Percentiles rank a stretch among this genome's conserved stretches.
Evolutionary conservation across 2,113 vertebrate genomes (phyloP).

Genomic region (Psammodynastes pulverulentus): DNA sequence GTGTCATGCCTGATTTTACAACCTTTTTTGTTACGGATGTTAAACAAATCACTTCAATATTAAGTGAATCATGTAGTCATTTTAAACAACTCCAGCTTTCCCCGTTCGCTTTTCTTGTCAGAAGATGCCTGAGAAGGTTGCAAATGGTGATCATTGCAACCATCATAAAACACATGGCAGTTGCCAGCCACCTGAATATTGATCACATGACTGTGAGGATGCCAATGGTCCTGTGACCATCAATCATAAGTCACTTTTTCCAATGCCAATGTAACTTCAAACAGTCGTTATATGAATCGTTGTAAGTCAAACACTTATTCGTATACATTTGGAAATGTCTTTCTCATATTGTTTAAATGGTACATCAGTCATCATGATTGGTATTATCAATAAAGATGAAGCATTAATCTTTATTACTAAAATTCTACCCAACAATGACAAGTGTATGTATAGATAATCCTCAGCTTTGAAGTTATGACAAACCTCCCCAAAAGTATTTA

Average conservation of each 20-base stretch:
- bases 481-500: background rate
- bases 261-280: background rate
- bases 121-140: background rate
- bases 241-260: background rate
- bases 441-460: background rate
- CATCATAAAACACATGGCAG: background rate
- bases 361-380: background rate
- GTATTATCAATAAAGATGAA: background rate
- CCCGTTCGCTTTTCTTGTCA: background rate
- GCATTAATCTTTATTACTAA: background rate
- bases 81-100: background rate
- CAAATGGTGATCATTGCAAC: background rate
- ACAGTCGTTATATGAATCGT: background rate
- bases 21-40: too few relatives aligned
- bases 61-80: too few relatives aligned
- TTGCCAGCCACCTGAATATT: background rate
- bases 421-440: background rate
- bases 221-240: background rate
- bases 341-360: background rate
- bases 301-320: background rate
- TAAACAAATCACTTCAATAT: too few relatives aligned
- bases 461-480: background rate
- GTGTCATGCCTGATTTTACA: too few relatives aligned
- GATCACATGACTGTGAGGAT: background rate
- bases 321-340: background rate